Evolutionary conservation across 2,888 invertebrate species (phyloP).

Genomic region (Drosophila ezoana): DNA sequence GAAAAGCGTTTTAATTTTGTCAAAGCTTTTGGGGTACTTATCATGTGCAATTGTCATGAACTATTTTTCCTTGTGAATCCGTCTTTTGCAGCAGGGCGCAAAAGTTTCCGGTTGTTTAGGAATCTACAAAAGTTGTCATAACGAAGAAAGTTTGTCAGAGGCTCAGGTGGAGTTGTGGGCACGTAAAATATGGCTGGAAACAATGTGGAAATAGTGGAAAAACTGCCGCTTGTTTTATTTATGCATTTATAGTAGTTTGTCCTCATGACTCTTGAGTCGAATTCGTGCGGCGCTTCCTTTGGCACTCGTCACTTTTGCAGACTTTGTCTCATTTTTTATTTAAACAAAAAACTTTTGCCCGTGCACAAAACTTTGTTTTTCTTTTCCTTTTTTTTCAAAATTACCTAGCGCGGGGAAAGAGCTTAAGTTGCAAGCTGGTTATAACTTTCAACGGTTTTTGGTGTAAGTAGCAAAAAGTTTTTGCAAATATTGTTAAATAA

Average conservation of each 20-base stretch:
- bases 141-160: slow-evolving; percentile 53
- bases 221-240: slow-evolving; percentile 70
- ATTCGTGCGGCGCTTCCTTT: slow-evolving; percentile 51
- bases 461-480: slow-evolving; percentile 55
- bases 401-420: slow-evolving; percentile 46
- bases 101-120: slow-evolving; percentile 51
- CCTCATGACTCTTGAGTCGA: slow-evolving; percentile 55
- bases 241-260: slow-evolving; percentile 55
- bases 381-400: slow-evolving; percentile 28
- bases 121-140: slow-evolving; percentile 61
- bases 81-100: neutral
- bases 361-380: slow-evolving; percentile 57
- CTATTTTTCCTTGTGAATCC: slow-evolving; percentile 1
- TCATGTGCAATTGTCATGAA: slow-evolving; percentile 1
- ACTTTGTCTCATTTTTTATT: slow-evolving; percentile 74
- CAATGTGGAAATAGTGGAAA: slow-evolving; percentile 71
- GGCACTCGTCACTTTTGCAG: slow-evolving; percentile 64
- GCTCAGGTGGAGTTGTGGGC: slow-evolving; percentile 57
- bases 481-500: slow-evolving; percentile 65
- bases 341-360: slow-evolving; percentile 61
- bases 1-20: neutral
- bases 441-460: slow-evolving; percentile 45
- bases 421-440: slow-evolving; percentile 41
- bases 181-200: slow-evolving; percentile 67
- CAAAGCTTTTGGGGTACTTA: neutral